A percentile compares a stretch with the other conserved stretches of the same genome.
These are phyloP conservation scores for Odontomyia ornata DNA, from an alignment of 2,888 invertebrate species.

Conservation along the genomic window DNA sequence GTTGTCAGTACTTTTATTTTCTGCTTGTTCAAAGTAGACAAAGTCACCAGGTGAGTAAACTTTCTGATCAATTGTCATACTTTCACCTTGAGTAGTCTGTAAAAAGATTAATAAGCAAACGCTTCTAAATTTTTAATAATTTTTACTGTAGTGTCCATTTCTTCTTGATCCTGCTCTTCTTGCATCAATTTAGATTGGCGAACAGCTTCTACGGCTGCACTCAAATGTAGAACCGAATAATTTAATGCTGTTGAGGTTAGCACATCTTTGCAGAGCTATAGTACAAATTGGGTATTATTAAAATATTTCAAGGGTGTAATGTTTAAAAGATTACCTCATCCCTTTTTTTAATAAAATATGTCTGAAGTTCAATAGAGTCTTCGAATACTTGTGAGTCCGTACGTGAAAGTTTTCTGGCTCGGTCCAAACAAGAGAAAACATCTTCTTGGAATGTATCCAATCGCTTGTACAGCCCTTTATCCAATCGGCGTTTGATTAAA, in stretches of 20 bases:
- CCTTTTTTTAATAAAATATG: constrained; percentile 84
- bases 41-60: constrained; percentile 87
- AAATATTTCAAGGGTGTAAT: not conserved
- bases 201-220: constrained; percentile 77
- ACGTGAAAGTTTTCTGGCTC: constrained; percentile 85
- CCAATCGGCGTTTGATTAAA: constrained; percentile 90
- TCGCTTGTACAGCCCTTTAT: constrained; percentile 90
- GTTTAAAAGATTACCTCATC: constrained; percentile 62
- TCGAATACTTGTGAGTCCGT: constrained; percentile 96
- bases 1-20: constrained; percentile 57
- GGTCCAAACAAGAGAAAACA: constrained; percentile 90
- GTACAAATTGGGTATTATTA: constrained; percentile 49
- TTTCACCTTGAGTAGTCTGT: constrained; percentile 65
- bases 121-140: not conserved
- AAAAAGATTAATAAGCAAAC: not conserved
- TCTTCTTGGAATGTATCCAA: constrained; percentile 97
- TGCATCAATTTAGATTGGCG: constrained; percentile 80
- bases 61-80: constrained; percentile 79
- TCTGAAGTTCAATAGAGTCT: constrained; percentile 92
- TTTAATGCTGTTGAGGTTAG: constrained; percentile 87
- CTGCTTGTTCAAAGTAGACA: constrained; percentile 80
- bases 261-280: constrained; percentile 76
- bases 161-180: constrained; percentile 82
- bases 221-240: constrained; percentile 80
- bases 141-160: constrained; percentile 65